Evolutionary conservation across 2,888 invertebrate species (phyloP).

Genomic region (Mechanitis mazaeus): DNA sequence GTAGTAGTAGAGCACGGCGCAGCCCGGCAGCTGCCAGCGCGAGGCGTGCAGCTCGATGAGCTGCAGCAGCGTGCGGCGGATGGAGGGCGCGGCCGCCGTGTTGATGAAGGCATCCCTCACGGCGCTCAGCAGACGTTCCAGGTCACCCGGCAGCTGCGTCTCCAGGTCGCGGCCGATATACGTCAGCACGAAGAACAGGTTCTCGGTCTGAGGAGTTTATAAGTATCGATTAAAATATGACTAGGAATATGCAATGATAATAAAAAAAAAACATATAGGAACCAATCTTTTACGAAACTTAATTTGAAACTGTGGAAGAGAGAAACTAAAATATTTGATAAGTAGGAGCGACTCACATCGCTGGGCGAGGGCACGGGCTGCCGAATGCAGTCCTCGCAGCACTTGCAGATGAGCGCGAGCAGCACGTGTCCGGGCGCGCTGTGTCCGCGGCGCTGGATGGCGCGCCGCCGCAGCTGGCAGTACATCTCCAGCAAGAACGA

Average conservation of each 20-base stretch:
- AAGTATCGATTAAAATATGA: not conserved
- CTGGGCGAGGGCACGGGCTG: constrained; percentile 88
- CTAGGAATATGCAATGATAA: no score
- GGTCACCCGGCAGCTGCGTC: constrained; percentile 85
- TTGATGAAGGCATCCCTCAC: constrained; percentile 91
- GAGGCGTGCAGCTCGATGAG: constrained; percentile 93
- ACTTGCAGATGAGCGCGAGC: constrained; percentile 89
- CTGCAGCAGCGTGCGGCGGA: constrained; percentile 90
- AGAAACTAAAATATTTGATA: not conserved
- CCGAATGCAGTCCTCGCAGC: constrained; percentile 91
- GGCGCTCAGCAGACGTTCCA: constrained; percentile 86
- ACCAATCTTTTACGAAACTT: no score
- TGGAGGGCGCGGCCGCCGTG: constrained; percentile 83
- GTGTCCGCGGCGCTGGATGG: constrained; percentile 75
- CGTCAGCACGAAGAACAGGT: constrained; percentile 91
- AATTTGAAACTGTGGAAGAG: no score
- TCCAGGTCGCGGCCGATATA: constrained; percentile 93
- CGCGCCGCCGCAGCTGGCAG: constrained; percentile 86
- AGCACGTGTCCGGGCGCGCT: constrained; percentile 78
- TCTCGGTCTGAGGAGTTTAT: constrained; percentile 82
- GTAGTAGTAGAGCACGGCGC: constrained; percentile 93
- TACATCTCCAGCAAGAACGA: constrained; percentile 94
- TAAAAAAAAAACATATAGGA: no score
- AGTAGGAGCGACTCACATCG: constrained; percentile 75
- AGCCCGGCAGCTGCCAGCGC: constrained; percentile 93